phyloP scores from a whole-genome alignment of 2,888 invertebrate species.

The Thereva nobilitata region DNA sequence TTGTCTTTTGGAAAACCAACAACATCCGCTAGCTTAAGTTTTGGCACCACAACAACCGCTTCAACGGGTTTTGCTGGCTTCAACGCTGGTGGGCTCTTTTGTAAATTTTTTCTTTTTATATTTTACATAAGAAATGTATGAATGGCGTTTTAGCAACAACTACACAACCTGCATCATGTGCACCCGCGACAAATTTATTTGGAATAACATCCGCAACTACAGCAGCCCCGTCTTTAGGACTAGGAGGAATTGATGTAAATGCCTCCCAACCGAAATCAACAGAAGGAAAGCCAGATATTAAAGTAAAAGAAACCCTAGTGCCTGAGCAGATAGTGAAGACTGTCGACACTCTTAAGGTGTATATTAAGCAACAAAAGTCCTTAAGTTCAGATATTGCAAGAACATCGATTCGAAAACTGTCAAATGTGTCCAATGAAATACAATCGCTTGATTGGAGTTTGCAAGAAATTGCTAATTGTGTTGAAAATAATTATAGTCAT shows the following conservation, averaged over 20 bases:
- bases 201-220: constrained; percentile 47
- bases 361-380: constrained; percentile 83
- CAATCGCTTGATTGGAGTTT: constrained; percentile 51
- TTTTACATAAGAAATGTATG: not conserved
- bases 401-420: constrained; percentile 60
- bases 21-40: constrained; percentile 49
- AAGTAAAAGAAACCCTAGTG: constrained; percentile 60
- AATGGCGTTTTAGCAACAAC: constrained; percentile 6
- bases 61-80: constrained; percentile 17
- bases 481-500: constrained; percentile 55
- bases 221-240: constrained; percentile 51
- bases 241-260: constrained; percentile 56
- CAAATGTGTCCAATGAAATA: constrained; percentile 54
- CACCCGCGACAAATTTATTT: constrained; percentile 45
- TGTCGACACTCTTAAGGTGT: constrained; percentile 79
- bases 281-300: constrained; percentile 54
- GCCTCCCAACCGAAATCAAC: constrained; percentile 54
- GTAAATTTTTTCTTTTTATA: constrained; percentile 4
- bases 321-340: constrained; percentile 78
- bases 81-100: constrained; percentile 10
- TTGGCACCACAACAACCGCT: constrained; percentile 49
- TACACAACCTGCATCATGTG: not conserved
- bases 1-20: constrained; percentile 48
- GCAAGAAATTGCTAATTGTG: constrained; percentile 54
- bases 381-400: constrained; percentile 81